phyloP scores from a whole-genome alignment of 1,140 invertebrate species.

The Acromyrmex echinatior region DNA sequence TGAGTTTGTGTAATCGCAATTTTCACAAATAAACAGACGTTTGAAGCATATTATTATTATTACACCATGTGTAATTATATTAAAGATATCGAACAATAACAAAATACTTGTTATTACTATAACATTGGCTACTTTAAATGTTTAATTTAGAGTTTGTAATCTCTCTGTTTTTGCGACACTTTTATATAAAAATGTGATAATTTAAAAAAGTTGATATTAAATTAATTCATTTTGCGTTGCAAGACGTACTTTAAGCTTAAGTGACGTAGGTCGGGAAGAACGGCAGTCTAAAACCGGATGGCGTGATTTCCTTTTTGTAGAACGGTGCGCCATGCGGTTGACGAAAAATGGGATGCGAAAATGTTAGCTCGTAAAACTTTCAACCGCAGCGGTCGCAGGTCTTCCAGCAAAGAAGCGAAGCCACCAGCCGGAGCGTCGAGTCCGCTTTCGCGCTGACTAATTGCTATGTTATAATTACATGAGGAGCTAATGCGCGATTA shows the following conservation, averaged over 20 bases:
- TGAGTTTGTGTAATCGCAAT: conserved; percentile 15
- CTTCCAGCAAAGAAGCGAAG: conserved; percentile 7
- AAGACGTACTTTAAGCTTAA: conserved; percentile 12
- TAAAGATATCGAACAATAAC: background rate
- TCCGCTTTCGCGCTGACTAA: conserved; percentile 34
- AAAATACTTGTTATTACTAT: background rate
- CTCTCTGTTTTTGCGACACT: background rate
- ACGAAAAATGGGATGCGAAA: conserved; percentile 50
- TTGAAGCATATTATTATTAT: conserved; percentile 9
- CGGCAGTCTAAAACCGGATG: background rate
- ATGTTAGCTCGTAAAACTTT: conserved; percentile 58
- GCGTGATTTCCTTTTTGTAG: background rate
- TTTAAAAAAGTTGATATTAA: background rate
- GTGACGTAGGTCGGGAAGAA: background rate
- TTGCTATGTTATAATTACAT: conserved; percentile 59
- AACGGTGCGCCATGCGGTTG: background rate
- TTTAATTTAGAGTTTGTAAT: background rate
- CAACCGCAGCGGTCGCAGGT: conserved; percentile 26
- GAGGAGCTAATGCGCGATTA: conserved; percentile 55
- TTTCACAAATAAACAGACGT: conserved; percentile 16
- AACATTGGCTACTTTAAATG: background rate
- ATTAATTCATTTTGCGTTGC: background rate
- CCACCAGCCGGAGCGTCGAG: background rate
- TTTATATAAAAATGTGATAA: conserved; percentile 4
- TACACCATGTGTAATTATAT: background rate